These are phyloP conservation scores for Pseudoips prasinana DNA, from an alignment of 2,888 invertebrate genomes.

Conservation along the genomic window DNA sequence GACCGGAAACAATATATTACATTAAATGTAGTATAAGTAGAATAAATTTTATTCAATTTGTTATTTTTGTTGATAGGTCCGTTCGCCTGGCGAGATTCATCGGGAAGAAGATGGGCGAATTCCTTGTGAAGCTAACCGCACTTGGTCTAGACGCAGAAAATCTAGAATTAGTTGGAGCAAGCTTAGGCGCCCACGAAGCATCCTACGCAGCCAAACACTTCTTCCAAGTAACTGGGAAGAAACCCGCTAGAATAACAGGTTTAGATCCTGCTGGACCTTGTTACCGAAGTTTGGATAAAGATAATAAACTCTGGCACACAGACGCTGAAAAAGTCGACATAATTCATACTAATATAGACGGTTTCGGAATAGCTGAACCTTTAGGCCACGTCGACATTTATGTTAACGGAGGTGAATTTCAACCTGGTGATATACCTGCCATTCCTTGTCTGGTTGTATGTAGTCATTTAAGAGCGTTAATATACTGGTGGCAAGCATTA, in stretches of 20 bases:
- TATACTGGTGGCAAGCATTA: slow-evolving; percentile 71
- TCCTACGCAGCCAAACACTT: slow-evolving; percentile 61
- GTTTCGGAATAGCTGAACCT: slow-evolving; percentile 67
- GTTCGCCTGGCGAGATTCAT: slow-evolving; percentile 56
- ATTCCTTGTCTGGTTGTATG: slow-evolving; percentile 65
- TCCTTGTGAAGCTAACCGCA: slow-evolving; percentile 51
- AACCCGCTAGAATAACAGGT: slow-evolving; percentile 59
- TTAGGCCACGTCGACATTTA: slow-evolving; percentile 69
- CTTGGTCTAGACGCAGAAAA: slow-evolving; percentile 54
- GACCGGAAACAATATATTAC: no score
- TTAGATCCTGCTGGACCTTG: slow-evolving; percentile 74
- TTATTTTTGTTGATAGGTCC: slow-evolving; percentile 53
- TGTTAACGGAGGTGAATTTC: slow-evolving; percentile 69
- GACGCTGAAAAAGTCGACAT: slow-evolving; percentile 61
- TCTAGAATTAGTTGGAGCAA: slow-evolving; percentile 61
- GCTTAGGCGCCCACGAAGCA: slow-evolving; percentile 63
- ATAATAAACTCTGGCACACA: slow-evolving; percentile 43
- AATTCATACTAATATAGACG: slow-evolving; percentile 71
- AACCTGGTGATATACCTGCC: slow-evolving; percentile 60
- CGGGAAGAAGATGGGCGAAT: slow-evolving; percentile 61
- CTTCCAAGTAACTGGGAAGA: slow-evolving; percentile 55
- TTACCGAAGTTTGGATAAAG: slow-evolving; percentile 48
- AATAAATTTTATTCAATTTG: no score
- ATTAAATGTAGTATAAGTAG: no score
- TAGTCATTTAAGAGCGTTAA: slow-evolving; percentile 54